Evolutionary conservation across 2,888 invertebrate species (phyloP).

Genomic region (Hirtodrosophila duncani): DNA sequence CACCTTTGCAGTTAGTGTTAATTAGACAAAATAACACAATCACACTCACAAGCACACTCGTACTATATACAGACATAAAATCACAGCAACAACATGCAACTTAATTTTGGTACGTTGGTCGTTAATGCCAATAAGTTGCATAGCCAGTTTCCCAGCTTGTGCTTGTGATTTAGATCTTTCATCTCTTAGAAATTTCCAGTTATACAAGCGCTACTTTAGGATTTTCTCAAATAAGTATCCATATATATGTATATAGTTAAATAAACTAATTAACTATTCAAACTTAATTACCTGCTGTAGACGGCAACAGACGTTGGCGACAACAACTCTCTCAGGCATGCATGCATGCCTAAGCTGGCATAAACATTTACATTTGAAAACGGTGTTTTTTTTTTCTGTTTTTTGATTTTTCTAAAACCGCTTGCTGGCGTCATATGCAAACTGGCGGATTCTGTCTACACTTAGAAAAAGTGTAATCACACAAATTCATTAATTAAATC

Average conservation of each 20-base stretch:
- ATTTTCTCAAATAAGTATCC: constrained; percentile 18
- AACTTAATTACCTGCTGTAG: constrained; percentile 58
- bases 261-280: constrained; percentile 67
- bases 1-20: constrained; percentile 55
- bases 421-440: constrained; percentile 1
- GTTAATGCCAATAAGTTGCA: constrained; percentile 53
- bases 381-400: constrained; percentile 19
- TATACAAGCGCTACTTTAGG: constrained; percentile 54
- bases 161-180: constrained; percentile 58
- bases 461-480: constrained; percentile 5
- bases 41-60: constrained; percentile 5
- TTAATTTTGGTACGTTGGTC: constrained; percentile 34
- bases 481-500: too few species aligned
- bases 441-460: background rate
- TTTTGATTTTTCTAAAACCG: constrained; percentile 25
- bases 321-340: constrained; percentile 43
- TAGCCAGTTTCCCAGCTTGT: constrained; percentile 51
- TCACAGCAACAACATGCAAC: constrained; percentile 32
- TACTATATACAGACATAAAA: constrained; percentile 37
- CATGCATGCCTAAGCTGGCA: constrained; percentile 26
- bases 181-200: constrained; percentile 66
- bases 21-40: constrained; percentile 44
- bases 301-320: constrained; percentile 14
- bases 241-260: constrained; percentile 43
- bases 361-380: constrained; percentile 45